A percentile compares a stretch with the other conserved stretches of the same genome.
Conservation (phyloP, 1,140 invertebrate genomes). For the Eumeta japonica region DNA sequence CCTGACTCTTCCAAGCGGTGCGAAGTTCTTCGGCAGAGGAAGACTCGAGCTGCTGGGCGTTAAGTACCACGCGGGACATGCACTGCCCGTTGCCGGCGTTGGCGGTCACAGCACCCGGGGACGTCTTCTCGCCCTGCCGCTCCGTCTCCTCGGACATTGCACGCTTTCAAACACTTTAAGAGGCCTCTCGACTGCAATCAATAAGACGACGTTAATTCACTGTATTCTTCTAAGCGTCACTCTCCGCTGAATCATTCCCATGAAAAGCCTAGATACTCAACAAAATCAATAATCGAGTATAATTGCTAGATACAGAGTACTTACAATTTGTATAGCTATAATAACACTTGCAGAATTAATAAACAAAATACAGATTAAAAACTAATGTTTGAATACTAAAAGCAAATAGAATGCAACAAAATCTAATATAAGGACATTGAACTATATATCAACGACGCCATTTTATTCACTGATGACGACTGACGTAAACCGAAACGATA, state of each 20-base stretch:
- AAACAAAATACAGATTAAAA: too few species aligned
- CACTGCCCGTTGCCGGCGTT: slow-evolving; percentile 35
- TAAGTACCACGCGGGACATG: slow-evolving; percentile 47
- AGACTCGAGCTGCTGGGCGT: slow-evolving; percentile 45
- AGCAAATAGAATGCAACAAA: slow-evolving; percentile 4
- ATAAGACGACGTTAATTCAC: slow-evolving; percentile 31
- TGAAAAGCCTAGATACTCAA: too few species aligned
- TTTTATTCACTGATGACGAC: too few species aligned
- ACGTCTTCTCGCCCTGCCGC: slow-evolving; percentile 40
- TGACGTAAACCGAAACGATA: too few species aligned
- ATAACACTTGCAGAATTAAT: too few species aligned
- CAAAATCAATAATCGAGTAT: too few species aligned
- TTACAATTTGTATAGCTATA: too few species aligned
- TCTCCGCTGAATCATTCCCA: too few species aligned
- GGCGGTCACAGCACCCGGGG: slow-evolving; percentile 18
- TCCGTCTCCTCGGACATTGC: slow-evolving; percentile 53
- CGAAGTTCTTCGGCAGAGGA: slow-evolving; percentile 45
- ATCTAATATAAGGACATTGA: slow-evolving; percentile 21
- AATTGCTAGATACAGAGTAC: too few species aligned
- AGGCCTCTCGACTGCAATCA: slow-evolving; percentile 45
- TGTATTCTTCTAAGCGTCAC: too few species aligned
- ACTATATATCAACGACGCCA: slow-evolving; percentile 34
- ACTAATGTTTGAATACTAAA: slow-evolving; percentile 6
- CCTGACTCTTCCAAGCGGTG: slow-evolving; percentile 51
- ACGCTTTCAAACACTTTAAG: slow-evolving; percentile 41